Percentiles rank a stretch among this genome's conserved stretches.
phyloP scores from a whole-genome alignment of 2,888 invertebrate species.

The Pseudococcus viburni region DNA sequence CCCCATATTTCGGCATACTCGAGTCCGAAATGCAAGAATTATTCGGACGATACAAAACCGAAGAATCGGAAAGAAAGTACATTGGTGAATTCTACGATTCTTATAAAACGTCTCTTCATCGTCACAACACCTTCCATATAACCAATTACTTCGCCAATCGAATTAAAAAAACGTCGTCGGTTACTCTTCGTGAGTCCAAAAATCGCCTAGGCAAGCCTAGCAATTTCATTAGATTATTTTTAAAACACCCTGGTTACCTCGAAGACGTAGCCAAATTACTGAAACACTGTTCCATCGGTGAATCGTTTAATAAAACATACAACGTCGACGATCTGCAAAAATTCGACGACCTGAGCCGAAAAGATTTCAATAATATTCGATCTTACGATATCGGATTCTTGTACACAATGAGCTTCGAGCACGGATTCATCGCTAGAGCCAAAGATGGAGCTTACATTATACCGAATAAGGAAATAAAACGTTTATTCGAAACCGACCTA shows the following conservation, averaged over 20 bases:
- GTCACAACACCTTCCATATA: neutral
- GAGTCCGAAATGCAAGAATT: neutral
- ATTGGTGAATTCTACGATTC: neutral
- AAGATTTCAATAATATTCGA: neutral
- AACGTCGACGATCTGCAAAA: neutral
- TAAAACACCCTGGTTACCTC: neutral
- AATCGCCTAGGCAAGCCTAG: neutral
- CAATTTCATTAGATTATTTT: neutral
- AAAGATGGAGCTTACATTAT: neutral
- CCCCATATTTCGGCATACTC: neutral
- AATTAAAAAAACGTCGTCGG: neutral
- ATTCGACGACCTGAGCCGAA: slow-evolving; percentile 9
- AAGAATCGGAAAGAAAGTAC: neutral
- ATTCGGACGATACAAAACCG: neutral
- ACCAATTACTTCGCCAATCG: neutral
- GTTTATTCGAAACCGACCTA: neutral
- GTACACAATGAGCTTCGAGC: neutral
- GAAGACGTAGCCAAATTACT: slow-evolving; percentile 15
- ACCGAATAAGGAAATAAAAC: neutral
- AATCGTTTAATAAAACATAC: neutral
- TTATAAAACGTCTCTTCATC: neutral
- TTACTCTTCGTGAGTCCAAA: neutral
- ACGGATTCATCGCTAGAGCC: neutral
- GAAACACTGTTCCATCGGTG: neutral
- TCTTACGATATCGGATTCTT: neutral